These are phyloP conservation scores for Colaptes auratus DNA, from an alignment of 2,113 vertebrate species.

Conservation along the genomic window DNA sequence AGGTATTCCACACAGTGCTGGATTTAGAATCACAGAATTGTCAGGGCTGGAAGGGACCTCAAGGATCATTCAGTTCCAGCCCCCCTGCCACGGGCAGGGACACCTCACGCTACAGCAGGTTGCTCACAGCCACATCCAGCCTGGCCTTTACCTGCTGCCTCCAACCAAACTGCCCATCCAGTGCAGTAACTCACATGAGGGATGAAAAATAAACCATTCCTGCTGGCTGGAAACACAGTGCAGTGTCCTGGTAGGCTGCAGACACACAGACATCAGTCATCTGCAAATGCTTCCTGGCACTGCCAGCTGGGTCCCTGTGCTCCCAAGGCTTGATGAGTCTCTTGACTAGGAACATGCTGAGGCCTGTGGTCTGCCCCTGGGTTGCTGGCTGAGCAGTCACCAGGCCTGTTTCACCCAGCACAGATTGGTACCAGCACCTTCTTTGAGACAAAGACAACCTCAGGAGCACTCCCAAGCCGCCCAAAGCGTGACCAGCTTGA, in stretches of 20 bases:
- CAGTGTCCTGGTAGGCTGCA: neutral
- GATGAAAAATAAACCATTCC: neutral
- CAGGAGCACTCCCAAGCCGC: neutral
- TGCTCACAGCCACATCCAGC: too few relatives aligned
- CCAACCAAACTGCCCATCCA: neutral
- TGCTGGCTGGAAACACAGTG: neutral
- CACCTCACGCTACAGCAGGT: too few relatives aligned
- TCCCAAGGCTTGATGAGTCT: neutral
- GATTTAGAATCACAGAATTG: neutral
- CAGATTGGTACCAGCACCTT: neutral
- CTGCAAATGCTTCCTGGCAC: neutral
- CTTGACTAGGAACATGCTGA: neutral
- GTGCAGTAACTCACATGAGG: neutral
- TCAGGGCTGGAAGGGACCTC: too few relatives aligned
- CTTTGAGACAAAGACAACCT: neutral
- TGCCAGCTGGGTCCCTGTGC: neutral
- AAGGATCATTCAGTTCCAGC: too few relatives aligned
- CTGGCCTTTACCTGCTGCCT: neutral
- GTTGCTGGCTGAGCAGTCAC: neutral
- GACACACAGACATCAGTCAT: neutral
- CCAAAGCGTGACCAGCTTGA: neutral
- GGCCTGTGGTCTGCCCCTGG: neutral
- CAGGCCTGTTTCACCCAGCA: fast-evolving
- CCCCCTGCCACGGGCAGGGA: too few relatives aligned
- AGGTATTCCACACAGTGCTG: neutral